Base-by-base conservation (phyloP, 2,888 invertebrate genomes). In the Pristionchus fissidentatus region DNA sequence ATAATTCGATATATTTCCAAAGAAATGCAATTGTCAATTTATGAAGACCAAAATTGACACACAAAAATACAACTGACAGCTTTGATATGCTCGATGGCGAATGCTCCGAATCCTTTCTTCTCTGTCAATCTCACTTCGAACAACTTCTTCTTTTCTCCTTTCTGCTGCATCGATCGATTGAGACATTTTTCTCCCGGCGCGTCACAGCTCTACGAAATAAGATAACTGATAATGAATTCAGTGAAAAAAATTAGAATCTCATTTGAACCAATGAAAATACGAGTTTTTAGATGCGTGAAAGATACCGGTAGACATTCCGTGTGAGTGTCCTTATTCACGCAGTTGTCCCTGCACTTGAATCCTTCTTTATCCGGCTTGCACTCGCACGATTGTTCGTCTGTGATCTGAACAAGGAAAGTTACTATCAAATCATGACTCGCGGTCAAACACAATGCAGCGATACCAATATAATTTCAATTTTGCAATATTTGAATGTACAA, bases 71-170 rank as follows among this genome's bases (percentile, higher is more conserved):
- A 38, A 15, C 70, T 70, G 4, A 70, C 70, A 4, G 70, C 38
- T 41, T 70, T n/a, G 38, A 70, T 70, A 41, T 15, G 10, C 26
- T n/a, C 15, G 22, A n/a, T 70, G n/a, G 70, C 70, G 70, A 70
- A 70, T 38, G 41, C 5, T n/a, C 70, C 70, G n/a, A n/a, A 43
- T 70, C 70, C 70, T 22, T 70, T 70, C 22, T n/a, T 32, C 26
- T 70, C 41, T 5, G 41, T 13, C 7, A 32, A 26, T 43, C 13
- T 41, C 13, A 41, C 38, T 43, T 41, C 70, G 22, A 19, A n/a
- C n/a, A n/a, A n/a, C 15, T 41, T 19, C 62, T 29, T 32, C n/a
- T 62, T 70, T 41, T 41, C 8, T n/a, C 41, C 22, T 70, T 35
- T 32, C 32, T 19, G 10, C 41, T 70, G 70, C 22, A 41, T 41